Evolutionary conservation across 2,113 vertebrate species (phyloP).

Genomic region (Psittacara wagleri): DNA sequence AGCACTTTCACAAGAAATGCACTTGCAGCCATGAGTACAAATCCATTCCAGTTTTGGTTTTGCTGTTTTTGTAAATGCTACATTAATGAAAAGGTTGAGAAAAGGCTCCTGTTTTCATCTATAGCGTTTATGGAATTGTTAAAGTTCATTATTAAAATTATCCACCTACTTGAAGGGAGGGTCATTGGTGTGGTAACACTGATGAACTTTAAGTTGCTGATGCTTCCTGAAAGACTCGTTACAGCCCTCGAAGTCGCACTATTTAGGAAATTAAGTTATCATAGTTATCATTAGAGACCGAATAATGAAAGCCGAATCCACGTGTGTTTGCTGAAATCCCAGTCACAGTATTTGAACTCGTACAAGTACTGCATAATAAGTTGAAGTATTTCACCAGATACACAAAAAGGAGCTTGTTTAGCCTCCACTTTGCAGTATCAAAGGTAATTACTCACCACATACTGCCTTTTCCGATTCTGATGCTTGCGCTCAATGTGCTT

Average conservation of each 20-base stretch:
- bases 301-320: not conserved
- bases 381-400: not conserved
- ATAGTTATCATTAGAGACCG: constrained; percentile 13
- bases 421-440: not conserved
- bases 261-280: constrained; percentile 31
- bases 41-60: not conserved
- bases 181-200: constrained; percentile 78
- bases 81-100: not conserved
- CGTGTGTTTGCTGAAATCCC: not conserved
- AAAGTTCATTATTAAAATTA: not conserved
- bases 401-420: not conserved
- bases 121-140: not conserved
- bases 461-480: constrained; percentile 72
- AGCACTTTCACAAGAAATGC: not conserved
- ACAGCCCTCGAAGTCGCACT: constrained; percentile 87
- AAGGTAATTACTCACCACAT: constrained; percentile 73
- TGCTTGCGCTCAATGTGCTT: constrained; percentile 86
- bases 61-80: not conserved
- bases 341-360: not conserved
- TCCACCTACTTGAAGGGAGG: constrained; percentile 83
- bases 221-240: constrained; percentile 84
- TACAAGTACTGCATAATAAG: not conserved
- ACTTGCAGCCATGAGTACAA: not conserved
- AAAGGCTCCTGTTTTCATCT: not conserved
- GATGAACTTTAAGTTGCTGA: constrained; percentile 86